A percentile compares a stretch with the other conserved stretches of the same genome.
phyloP scores from a whole-genome alignment of 2,113 vertebrate species.

The Eudyptes chrysolophus region DNA sequence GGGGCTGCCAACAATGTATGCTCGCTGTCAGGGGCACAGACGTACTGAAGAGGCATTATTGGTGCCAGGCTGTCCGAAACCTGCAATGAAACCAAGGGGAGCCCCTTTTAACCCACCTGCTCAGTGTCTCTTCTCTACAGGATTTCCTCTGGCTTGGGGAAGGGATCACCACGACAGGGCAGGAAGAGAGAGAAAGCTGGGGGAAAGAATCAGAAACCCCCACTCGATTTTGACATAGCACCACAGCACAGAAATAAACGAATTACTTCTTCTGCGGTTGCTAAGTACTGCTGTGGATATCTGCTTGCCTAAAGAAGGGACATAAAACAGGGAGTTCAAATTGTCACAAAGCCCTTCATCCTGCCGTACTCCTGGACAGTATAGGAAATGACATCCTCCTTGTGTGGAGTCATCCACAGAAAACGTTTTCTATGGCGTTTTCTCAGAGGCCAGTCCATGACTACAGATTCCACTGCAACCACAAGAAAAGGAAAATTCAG shows the following conservation, averaged over 20 bases:
- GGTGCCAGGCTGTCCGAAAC: slow-evolving; percentile 81
- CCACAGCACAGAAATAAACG: not conserved
- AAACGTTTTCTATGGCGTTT: not conserved
- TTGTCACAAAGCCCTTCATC: not conserved
- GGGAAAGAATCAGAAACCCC: not conserved
- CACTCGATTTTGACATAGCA: not conserved
- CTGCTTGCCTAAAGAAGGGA: not conserved
- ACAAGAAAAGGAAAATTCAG: not conserved
- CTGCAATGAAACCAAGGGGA: slow-evolving; percentile 68
- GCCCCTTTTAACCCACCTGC: not conserved
- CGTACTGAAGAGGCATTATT: slow-evolving; percentile 89
- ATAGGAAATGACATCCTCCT: not conserved
- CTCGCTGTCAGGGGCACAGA: slow-evolving; percentile 96
- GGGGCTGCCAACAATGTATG: slow-evolving; percentile 92
- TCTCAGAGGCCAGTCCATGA: not conserved
- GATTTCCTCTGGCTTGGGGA: not conserved
- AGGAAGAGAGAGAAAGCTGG: not conserved
- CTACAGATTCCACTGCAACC: not conserved
- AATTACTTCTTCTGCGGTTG: not conserved
- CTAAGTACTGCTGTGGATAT: not conserved
- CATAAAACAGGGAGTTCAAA: not conserved
- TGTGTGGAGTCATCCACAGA: not conserved
- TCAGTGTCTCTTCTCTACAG: not conserved
- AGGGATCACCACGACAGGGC: not conserved
- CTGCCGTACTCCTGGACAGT: not conserved